A percentile compares a stretch with the other conserved stretches of the same genome.
Evolutionary conservation across 1,140 invertebrate genomes (phyloP).

Genomic region (Drosophila ficusphila): DNA sequence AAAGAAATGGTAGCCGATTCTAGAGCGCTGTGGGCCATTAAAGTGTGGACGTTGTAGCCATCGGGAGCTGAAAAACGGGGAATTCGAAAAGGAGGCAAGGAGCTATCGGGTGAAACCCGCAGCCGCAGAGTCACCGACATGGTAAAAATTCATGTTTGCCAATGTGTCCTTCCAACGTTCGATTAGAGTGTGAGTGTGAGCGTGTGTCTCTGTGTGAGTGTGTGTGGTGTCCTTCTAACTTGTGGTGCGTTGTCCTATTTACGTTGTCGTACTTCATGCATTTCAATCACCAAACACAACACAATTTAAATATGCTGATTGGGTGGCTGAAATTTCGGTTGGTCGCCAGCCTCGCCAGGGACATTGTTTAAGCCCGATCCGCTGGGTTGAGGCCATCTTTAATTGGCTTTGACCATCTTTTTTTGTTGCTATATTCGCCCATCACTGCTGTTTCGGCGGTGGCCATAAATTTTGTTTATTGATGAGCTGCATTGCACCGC

Average conservation of each 20-base stretch:
- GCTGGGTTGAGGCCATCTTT: slow-evolving; percentile 36
- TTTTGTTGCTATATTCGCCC: slow-evolving; percentile 8
- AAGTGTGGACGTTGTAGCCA: slow-evolving; percentile 56
- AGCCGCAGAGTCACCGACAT: slow-evolving; percentile 49
- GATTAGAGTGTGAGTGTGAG: background rate
- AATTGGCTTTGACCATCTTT: slow-evolving; percentile 59
- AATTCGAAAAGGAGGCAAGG: slow-evolving; percentile 4
- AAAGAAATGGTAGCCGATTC: slow-evolving; percentile 7
- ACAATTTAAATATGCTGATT: slow-evolving; percentile 83
- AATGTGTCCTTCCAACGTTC: slow-evolving; percentile 51
- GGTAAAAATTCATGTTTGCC: slow-evolving; percentile 74
- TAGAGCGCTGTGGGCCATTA: slow-evolving; percentile 45
- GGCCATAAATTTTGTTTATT: slow-evolving; percentile 73
- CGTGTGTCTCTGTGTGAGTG: background rate
- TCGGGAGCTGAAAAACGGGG: slow-evolving; percentile 15
- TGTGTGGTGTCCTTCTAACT: slow-evolving; percentile 44
- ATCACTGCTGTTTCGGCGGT: slow-evolving; percentile 17
- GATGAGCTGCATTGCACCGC: slow-evolving; percentile 42
- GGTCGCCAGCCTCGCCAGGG: slow-evolving; percentile 32
- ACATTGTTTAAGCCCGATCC: slow-evolving; percentile 24
- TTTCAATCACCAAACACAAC: slow-evolving; percentile 79
- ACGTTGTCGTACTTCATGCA: slow-evolving; percentile 71
- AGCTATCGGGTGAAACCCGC: slow-evolving; percentile 30
- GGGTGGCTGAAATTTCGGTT: slow-evolving; percentile 74
- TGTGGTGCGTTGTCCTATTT: slow-evolving; percentile 65